Conservation (phyloP, 2,113 vertebrate species). For the Mus musculus region GRCm39 chr8:77658501-77659000, state of each 20-base stretch:
- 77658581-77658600: background rate
- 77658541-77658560: background rate
- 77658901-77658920: background rate
- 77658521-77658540: background rate
- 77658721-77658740: background rate
- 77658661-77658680: background rate
- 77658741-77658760: background rate
- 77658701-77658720: background rate
- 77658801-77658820: background rate
- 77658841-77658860: background rate
- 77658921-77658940: background rate
- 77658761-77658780: background rate
- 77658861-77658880: background rate
- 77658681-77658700: background rate
- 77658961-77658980: background rate
- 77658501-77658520: background rate
- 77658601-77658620: background rate
- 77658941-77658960: background rate
- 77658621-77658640: background rate
- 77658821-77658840: slow-evolving; percentile 31
- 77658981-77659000: background rate
- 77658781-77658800: background rate
- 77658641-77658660: background rate
- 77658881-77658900: background rate
- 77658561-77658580: background rate